phyloP scores from a whole-genome alignment of 2,113 vertebrate genomes.

The Thunnus maccoyii region DNA sequence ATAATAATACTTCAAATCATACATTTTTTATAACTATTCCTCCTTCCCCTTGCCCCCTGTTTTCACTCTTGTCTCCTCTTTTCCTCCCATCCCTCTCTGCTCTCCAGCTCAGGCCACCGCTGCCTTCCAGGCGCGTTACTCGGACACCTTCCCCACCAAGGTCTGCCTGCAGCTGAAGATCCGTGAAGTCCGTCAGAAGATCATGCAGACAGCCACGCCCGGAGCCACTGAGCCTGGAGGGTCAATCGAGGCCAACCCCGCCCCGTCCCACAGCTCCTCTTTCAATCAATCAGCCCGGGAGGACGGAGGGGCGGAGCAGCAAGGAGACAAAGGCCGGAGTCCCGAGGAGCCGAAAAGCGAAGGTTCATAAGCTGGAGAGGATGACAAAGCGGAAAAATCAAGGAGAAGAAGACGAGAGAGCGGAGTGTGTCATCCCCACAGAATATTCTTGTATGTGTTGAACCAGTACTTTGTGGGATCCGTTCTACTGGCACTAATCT shows the following conservation, averaged over 20 bases:
- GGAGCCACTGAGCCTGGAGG: constrained; percentile 78
- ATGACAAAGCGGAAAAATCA: constrained; percentile 42
- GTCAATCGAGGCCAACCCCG: constrained; percentile 30
- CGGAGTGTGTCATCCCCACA: constrained; percentile 50
- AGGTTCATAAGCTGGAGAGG: constrained; percentile 68
- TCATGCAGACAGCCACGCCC: constrained; percentile 93
- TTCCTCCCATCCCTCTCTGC: neutral
- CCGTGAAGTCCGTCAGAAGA: constrained; percentile 95
- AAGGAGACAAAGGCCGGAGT: constrained; percentile 67
- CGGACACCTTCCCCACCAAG: constrained; percentile 94
- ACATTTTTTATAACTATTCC: neutral
- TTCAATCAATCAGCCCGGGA: constrained; percentile 68
- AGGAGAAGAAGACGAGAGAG: constrained; percentile 24
- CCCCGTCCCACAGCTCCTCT: constrained; percentile 72
- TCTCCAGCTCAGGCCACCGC: constrained; percentile 91
- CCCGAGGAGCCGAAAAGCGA: constrained; percentile 81
- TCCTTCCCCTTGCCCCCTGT: neutral
- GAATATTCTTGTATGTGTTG: constrained; percentile 55
- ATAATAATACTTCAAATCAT: neutral
- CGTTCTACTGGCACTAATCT: constrained; percentile 53
- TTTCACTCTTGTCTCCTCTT: neutral
- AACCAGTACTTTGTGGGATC: constrained; percentile 45
- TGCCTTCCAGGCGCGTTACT: constrained; percentile 92
- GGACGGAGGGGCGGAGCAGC: constrained; percentile 67
- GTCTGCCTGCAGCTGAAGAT: constrained; percentile 95